Conservation (phyloP, 2,888 invertebrate species). For the Microplitis deprimator region DNA sequence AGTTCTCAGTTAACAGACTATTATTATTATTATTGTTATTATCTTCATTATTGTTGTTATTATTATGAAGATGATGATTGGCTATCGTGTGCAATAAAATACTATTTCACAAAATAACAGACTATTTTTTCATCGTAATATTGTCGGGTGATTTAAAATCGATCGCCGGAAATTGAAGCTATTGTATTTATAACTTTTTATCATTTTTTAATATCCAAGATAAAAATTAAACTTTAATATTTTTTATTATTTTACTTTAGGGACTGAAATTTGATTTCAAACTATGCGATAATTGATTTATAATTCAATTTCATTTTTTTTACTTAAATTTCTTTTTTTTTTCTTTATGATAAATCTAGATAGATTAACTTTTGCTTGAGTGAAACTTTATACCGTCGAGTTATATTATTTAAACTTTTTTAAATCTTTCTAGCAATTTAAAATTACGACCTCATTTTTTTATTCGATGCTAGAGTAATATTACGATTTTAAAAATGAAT, state of each 20-base stretch:
- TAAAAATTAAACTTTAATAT: too few species aligned
- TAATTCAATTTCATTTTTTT: not conserved
- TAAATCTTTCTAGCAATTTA: not conserved
- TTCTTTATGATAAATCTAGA: not conserved
- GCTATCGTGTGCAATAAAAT: not conserved
- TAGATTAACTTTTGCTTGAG: not conserved
- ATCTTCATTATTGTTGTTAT: not conserved
- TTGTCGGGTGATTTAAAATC: too few species aligned
- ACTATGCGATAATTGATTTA: not conserved
- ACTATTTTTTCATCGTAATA: not conserved
- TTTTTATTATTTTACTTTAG: not conserved
- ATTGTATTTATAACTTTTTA: too few species aligned
- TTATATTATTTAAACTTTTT: not conserved
- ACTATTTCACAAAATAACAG: not conserved
- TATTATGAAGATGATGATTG: not conserved
- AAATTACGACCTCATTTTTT: too few species aligned
- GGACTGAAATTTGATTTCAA: not conserved
- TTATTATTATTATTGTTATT: not conserved
- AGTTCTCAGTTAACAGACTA: conserved; percentile 10
- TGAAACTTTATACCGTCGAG: not conserved
- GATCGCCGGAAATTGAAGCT: too few species aligned
- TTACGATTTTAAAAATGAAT: not conserved
- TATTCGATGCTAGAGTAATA: not conserved
- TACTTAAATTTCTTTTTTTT: not conserved
- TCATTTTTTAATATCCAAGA: too few species aligned